Percentiles rank a stretch among this genome's conserved stretches.
These are phyloP conservation scores for Barypeithes pellucidus DNA, from an alignment of 2,888 invertebrate genomes.

Conservation along the genomic window DNA sequence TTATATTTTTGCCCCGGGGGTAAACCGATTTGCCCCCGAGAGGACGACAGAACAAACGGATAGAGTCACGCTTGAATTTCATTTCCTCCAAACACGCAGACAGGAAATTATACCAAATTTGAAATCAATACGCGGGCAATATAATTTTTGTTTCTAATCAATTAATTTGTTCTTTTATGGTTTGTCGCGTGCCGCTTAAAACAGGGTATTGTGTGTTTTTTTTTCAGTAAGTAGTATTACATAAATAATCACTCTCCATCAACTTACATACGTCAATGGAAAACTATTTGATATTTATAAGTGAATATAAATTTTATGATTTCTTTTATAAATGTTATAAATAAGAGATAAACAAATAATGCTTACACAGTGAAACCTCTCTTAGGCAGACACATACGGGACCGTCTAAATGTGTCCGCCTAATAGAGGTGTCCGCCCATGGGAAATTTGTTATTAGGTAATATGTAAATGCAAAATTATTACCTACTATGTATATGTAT, in stretches of 20 bases:
- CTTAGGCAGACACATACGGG: no score
- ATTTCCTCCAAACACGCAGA: conserved; percentile 52
- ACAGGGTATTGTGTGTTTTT: conserved; percentile 10
- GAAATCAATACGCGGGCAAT: conserved; percentile 48
- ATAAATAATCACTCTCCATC: background rate
- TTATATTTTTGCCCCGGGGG: conserved; percentile 41
- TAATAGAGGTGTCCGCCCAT: no score
- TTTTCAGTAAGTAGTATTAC: background rate
- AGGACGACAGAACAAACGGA: conserved; percentile 26
- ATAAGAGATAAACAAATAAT: no score
- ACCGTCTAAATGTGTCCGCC: no score
- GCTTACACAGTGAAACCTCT: no score
- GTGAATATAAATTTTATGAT: no score
- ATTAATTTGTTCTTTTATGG: conserved; percentile 20
- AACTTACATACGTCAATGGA: background rate
- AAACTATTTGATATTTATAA: background rate
- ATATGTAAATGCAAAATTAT: no score
- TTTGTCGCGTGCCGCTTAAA: conserved; percentile 36
- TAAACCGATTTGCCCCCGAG: conserved; percentile 31
- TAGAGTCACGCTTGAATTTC: conserved; percentile 52
- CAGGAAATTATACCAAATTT: conserved; percentile 52
- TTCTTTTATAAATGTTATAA: no score
- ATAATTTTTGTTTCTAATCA: conserved; percentile 37
- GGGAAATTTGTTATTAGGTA: no score
- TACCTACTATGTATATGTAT: no score